Evolutionary conservation across 2,797 vertebrate genomes (phyloP), one percentile per base, ranked within the genome.

Genomic region (Diceros bicornis): DNA sequence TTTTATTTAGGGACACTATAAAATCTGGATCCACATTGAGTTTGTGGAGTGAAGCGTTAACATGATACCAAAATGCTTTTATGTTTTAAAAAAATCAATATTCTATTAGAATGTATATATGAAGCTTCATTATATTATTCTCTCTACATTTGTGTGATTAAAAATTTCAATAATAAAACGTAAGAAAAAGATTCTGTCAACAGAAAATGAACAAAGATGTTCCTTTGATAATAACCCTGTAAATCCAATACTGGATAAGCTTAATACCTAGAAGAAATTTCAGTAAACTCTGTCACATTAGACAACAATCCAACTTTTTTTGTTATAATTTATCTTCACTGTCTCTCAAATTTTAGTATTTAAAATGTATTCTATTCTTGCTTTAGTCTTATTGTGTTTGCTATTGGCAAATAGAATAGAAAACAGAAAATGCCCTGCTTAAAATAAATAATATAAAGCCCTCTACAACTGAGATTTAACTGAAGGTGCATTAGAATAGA

Each of bases 101-200:
- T 71, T 91, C 23, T 91, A 75, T 92, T 95, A 75, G 27, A 81
- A 12, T 62, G 2, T 13, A 59, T 64, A 64, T 62, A 75, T 62
- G n/a, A 84, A 37, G 27, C 17, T 21, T 91, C 77, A 75, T 74
- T 84, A 62, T 62, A 62, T 64, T 57, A 68, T 74, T 89, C 44
- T 78, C 41, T 92, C 13, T 74, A 62, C 25, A 27, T 47, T 93
- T 87, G 10, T 66, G 6, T 87, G 10, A 79, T 14, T 90, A 55
- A 92, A 93, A 55, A 61, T 74, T 74, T 96, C 29, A 34, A 74
- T 84, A 87, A 41, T 55, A 88, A 96, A 82, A 68, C 10, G 4
- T 21, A 91, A 81, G 52, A 89, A 84, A 91, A 90, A 72, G 6
- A 71, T 83, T 89, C 61, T 89, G 29, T 61, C 69, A 94, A 71